Evolutionary conservation across 2,113 vertebrate genomes (phyloP).

Genomic region (Danio rerio): DNA sequence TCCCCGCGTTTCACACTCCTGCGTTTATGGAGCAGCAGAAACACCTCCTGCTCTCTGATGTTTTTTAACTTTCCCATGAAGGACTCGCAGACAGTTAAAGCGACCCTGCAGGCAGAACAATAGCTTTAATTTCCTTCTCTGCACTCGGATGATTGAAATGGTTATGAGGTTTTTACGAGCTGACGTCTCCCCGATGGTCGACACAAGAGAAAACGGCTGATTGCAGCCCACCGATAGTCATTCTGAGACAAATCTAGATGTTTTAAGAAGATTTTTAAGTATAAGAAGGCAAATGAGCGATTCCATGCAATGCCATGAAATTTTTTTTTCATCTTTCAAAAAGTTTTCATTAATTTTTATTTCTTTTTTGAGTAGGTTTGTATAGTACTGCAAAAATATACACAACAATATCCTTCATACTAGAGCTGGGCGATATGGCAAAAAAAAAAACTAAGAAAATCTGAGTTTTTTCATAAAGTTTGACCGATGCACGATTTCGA

Average conservation of each 20-base stretch:
- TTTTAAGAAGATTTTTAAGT: too few relatives aligned
- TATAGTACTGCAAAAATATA: too few relatives aligned
- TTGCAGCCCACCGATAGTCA: slow-evolving; percentile 29
- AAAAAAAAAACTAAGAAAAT: too few relatives aligned
- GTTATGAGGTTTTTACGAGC: slow-evolving; percentile 62
- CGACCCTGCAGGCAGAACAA: slow-evolving; percentile 68
- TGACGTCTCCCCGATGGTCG: slow-evolving; percentile 47
- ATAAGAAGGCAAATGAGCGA: too few relatives aligned
- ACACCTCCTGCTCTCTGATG: slow-evolving; percentile 29
- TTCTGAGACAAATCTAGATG: not conserved
- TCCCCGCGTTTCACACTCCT: slow-evolving; percentile 35
- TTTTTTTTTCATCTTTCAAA: too few relatives aligned
- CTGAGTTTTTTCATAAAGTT: too few relatives aligned
- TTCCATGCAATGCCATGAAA: too few relatives aligned
- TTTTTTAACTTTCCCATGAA: slow-evolving; percentile 56
- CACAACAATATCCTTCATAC: too few relatives aligned
- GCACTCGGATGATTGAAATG: slow-evolving; percentile 53
- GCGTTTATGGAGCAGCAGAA: slow-evolving; percentile 2
- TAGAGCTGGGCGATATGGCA: too few relatives aligned
- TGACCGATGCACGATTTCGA: too few relatives aligned
- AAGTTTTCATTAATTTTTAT: too few relatives aligned
- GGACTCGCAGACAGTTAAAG: slow-evolving; percentile 71
- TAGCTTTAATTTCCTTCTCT: slow-evolving; percentile 77
- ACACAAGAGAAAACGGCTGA: slow-evolving; percentile 59
- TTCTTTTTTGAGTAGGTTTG: too few relatives aligned